A percentile compares a stretch with the other conserved stretches of the same genome.
These are phyloP conservation scores for Luidia sarsii DNA, from an alignment of 53 echinoderm and acorn worm genomes.

Conservation along the genomic window DNA sequence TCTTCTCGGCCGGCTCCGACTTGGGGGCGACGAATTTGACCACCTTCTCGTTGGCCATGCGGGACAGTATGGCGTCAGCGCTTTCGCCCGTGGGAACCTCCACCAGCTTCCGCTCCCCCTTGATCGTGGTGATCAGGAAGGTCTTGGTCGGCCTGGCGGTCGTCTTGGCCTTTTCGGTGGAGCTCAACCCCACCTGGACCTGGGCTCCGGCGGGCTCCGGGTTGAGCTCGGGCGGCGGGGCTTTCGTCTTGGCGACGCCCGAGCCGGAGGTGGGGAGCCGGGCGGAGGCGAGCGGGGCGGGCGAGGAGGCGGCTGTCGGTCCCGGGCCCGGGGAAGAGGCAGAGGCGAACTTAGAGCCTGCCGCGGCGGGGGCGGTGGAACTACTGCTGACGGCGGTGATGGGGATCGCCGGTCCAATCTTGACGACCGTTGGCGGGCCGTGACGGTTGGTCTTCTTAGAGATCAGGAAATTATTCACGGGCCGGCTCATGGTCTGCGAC, in stretches of 20 bases:
- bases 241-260: too few relatives aligned
- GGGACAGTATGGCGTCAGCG: background rate
- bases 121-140: slow-evolving; percentile 17
- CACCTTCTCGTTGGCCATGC: slow-evolving; percentile 7
- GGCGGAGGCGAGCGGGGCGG: too few relatives aligned
- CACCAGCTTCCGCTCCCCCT: background rate
- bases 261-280: too few relatives aligned
- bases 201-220: too few relatives aligned
- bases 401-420: too few relatives aligned
- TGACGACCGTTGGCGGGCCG: too few relatives aligned
- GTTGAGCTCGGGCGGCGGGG: background rate
- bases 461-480: too few relatives aligned
- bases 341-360: background rate
- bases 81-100: slow-evolving; percentile 2
- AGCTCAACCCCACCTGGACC: too few relatives aligned
- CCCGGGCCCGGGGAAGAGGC: background rate
- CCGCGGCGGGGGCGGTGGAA: background rate
- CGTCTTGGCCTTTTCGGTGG: background rate
- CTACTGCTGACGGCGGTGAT: background rate
- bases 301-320: background rate
- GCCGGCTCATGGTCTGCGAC: too few relatives aligned
- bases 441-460: too few relatives aligned
- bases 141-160: background rate
- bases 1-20: background rate
- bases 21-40: background rate